Base-by-base conservation (phyloP, 2,888 invertebrate genomes). In the Disparrhopalites patrizii region DNA sequence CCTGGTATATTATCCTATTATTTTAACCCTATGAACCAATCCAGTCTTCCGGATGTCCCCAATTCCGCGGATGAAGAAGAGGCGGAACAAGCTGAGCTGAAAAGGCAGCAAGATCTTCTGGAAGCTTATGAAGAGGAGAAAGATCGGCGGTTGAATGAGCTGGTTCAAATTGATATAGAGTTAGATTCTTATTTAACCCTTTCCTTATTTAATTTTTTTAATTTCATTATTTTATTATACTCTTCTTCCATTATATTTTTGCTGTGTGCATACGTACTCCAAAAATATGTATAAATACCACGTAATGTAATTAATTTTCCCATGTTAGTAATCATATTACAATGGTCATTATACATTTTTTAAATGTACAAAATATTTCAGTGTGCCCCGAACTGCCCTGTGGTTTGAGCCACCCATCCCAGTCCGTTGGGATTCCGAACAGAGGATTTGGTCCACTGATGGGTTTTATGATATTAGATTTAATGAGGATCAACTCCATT, bases 371-470 rank as follows among this genome's bases (percentile, higher is more conserved):
- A n/a, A n/a, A n/a, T n/a, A n/a, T n/a, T 61, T 13, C 20, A 88
- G 88, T 51, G 79, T 90, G 1, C 86, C 89, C 0, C 84, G 85
- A 38, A 83, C 85, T 1, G 85, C 89, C 38, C 82, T 89, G 75
- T 90, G 90, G 90, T 85, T 87, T 62, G 90, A 90, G 75, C 89
- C 90, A 0, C 90, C 90, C 0, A 82, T 87, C 36, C 84, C 88
- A 7, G 78, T 78, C 1, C 87, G 88, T 73, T 85, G 87, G 68
- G 70, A 74, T n/a, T 79, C 80, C 62, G 77, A 77, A 76, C 74
- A 78, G 73, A 67, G 80, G 3, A 81, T 83, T 50, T 90, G 90
- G 90, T 87, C 87, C 0, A 85, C 83, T 23, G 84, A 86, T 73
- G 86, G 87, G 75, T 83, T 90, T 7, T 88, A 90, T 75, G 90